Percentiles rank a stretch among this genome's conserved stretches.
These are phyloP conservation scores for Tholera decimalis DNA, from an alignment of 2,888 invertebrate genomes.

Conservation along the genomic window DNA sequence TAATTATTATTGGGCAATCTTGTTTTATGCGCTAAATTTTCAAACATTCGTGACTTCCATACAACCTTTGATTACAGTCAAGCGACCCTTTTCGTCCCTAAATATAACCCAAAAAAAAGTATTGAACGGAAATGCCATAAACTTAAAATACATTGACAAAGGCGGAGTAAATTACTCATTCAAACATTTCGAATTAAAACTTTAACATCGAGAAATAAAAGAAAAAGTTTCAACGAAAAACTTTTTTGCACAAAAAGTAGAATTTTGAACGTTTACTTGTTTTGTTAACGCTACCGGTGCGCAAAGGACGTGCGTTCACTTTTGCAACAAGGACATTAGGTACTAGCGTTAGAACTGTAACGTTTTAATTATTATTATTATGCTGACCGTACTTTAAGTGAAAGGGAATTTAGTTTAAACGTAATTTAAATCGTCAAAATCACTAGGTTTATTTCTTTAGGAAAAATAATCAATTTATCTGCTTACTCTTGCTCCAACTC, in stretches of 20 bases:
- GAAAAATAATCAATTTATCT: not conserved
- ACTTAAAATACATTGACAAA: constrained; percentile 5
- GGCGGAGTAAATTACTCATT: not conserved
- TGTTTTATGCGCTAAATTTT: not conserved
- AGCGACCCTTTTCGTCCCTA: not conserved
- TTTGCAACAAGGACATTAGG: constrained; percentile 74
- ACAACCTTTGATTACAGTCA: constrained; percentile 1
- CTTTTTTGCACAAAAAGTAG: constrained; percentile 7
- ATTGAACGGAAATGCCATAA: not conserved
- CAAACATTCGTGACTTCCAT: not conserved
- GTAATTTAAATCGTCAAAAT: constrained; percentile 18
- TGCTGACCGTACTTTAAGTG: constrained; percentile 55
- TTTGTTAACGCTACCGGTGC: constrained; percentile 57
- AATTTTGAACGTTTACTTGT: constrained; percentile 23
- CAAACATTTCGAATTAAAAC: constrained; percentile 3
- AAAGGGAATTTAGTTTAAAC: constrained; percentile 46
- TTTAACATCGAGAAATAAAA: constrained; percentile 16
- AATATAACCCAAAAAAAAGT: not conserved
- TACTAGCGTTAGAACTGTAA: constrained; percentile 55
- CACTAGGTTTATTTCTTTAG: not conserved
- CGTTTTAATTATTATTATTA: constrained; percentile 50
- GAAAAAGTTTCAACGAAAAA: not conserved
- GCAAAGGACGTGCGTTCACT: constrained; percentile 77
- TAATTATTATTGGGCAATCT: not conserved
- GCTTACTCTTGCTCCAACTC: not conserved